A percentile compares a stretch with the other conserved stretches of the same genome.
These are phyloP conservation scores for Pitta sordida DNA, from an alignment of 2,113 vertebrate species.

Conservation along the genomic window DNA sequence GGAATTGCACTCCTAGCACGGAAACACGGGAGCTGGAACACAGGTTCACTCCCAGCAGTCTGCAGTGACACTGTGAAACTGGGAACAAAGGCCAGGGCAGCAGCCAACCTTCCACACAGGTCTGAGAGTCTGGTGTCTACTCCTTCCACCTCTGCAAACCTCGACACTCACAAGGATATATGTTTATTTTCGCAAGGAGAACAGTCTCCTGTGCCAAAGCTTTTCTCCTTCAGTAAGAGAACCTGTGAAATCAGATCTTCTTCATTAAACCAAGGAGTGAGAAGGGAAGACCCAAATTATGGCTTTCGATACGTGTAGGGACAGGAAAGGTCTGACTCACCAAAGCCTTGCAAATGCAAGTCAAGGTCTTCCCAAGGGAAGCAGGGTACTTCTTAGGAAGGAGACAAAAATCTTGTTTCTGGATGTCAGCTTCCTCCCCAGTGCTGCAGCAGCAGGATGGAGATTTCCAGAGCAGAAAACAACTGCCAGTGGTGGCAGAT, in stretches of 20 bases:
- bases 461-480: neutral
- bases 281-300: neutral
- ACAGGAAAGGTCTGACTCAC: neutral
- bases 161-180: neutral
- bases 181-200: neutral
- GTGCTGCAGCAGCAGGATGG: neutral
- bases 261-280: neutral
- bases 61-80: neutral
- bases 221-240: neutral
- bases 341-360: neutral
- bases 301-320: neutral
- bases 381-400: neutral
- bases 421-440: neutral
- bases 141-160: neutral
- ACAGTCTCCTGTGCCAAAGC: neutral
- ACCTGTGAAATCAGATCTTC: neutral
- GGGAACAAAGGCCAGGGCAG: neutral
- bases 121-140: accelerated
- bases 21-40: neutral
- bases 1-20: neutral
- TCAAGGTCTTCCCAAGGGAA: neutral
- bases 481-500: neutral
- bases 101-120: neutral
- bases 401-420: neutral
- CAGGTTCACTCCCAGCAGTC: neutral